Evolutionary conservation across 2,113 vertebrate genomes (phyloP).

Genomic region (Salvelinus sp.): DNA sequence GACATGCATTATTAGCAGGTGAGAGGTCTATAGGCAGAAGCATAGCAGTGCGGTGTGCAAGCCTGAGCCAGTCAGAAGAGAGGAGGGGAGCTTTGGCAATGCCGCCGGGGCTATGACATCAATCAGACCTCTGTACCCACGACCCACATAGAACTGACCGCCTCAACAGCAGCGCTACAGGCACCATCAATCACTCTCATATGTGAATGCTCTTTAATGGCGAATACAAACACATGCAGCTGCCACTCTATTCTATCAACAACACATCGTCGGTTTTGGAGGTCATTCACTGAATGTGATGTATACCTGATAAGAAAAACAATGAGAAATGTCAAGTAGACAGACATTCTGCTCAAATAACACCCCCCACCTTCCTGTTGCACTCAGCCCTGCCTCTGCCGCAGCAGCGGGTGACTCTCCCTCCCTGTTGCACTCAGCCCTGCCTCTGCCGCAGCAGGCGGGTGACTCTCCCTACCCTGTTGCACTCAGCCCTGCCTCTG

Average conservation of each 20-base stretch:
- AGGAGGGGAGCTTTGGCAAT: not conserved
- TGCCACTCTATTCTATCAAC: not conserved
- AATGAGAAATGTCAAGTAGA: constrained; percentile 11
- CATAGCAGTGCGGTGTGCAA: not conserved
- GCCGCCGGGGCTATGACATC: not conserved
- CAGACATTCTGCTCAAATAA: not conserved
- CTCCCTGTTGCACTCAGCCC: too few relatives aligned
- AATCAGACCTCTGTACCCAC: not conserved
- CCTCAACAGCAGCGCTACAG: not conserved
- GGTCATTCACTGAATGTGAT: not conserved
- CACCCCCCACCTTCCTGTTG: too few relatives aligned
- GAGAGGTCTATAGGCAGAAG: not conserved
- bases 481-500: too few relatives aligned
- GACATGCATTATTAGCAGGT: not conserved
- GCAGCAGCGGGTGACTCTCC: too few relatives aligned
- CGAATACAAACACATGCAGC: not conserved
- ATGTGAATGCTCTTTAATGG: not conserved
- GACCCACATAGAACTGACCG: not conserved
- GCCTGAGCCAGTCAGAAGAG: not conserved
- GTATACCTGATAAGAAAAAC: not conserved
- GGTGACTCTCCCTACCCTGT: too few relatives aligned
- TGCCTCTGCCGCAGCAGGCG: too few relatives aligned
- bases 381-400: too few relatives aligned
- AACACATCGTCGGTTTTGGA: not conserved
- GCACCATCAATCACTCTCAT: constrained; percentile 1